These are phyloP conservation scores for Xestobium rufovillosum DNA, from an alignment of 2,888 invertebrate genomes.

Conservation along the genomic window DNA sequence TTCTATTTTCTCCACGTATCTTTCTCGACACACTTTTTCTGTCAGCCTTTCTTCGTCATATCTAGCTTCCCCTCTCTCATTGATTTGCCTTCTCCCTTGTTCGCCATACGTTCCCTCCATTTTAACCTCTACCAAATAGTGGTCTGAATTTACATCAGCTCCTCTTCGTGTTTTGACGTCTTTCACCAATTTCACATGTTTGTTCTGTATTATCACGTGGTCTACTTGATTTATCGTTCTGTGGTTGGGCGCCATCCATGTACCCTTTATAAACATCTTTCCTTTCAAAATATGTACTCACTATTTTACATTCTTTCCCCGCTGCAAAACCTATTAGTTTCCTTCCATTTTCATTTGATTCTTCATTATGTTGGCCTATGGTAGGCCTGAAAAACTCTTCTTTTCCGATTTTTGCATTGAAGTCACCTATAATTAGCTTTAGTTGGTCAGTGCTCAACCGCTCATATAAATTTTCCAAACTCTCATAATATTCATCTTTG, in stretches of 20 bases:
- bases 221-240: constrained; percentile 2
- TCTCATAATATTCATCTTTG: no score
- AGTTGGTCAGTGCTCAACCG: no score
- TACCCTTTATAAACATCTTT: constrained; percentile 1
- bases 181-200: constrained; percentile 2
- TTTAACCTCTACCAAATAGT: background rate
- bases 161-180: background rate
- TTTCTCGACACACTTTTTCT: background rate
- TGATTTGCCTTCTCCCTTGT: constrained; percentile 1
- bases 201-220: constrained; percentile 1
- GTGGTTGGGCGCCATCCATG: constrained; percentile 2
- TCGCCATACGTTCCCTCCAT: background rate
- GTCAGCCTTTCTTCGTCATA: constrained; percentile 1
- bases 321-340: background rate
- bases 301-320: constrained; percentile 1
- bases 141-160: background rate
- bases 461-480: no score
- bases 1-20: background rate
- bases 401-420: no score
- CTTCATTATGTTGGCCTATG: no score
- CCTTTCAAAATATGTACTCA: constrained; percentile 1
- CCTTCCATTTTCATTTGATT: no score
- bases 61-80: background rate
- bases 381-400: no score
- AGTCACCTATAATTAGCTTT: no score